Evolutionary conservation across 37 sponge, comb jelly and placozoan species (phyloP).

Genomic region (Oopsacas minuta): DNA sequence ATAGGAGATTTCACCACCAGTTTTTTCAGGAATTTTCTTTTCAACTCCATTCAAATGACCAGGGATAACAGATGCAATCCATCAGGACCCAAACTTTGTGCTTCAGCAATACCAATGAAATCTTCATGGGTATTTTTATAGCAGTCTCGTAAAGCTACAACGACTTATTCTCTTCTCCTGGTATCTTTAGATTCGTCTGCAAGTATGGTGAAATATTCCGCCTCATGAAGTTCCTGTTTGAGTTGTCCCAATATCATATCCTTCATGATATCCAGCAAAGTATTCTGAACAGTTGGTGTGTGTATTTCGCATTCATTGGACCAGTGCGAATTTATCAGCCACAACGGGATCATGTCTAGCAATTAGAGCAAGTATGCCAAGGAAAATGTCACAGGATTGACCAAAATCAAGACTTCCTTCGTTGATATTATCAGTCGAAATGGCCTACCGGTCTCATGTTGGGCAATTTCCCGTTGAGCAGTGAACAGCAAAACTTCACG

Average conservation of each 20-base stretch:
- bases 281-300: neutral
- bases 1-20: neutral
- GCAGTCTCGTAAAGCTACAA: neutral
- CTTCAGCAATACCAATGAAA: neutral
- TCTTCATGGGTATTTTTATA: neutral
- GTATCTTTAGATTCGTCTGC: neutral
- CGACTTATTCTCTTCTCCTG: neutral
- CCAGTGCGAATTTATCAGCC: neutral
- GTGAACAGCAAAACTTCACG: neutral
- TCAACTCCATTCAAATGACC: neutral
- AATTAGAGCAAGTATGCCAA: neutral
- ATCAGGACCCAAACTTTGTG: neutral
- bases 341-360: neutral
- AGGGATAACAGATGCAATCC: neutral
- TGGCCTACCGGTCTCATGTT: neutral
- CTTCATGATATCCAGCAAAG: neutral
- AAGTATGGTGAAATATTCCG: neutral
- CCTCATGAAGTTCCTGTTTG: neutral
- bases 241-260: neutral
- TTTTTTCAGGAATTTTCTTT: neutral
- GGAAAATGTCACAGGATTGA: neutral
- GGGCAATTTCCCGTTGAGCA: neutral
- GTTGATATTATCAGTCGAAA: neutral
- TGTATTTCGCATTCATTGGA: neutral
- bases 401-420: neutral